Evolutionary conservation across 2,888 invertebrate species (phyloP).

Genomic region (Alsophila aescularia): DNA sequence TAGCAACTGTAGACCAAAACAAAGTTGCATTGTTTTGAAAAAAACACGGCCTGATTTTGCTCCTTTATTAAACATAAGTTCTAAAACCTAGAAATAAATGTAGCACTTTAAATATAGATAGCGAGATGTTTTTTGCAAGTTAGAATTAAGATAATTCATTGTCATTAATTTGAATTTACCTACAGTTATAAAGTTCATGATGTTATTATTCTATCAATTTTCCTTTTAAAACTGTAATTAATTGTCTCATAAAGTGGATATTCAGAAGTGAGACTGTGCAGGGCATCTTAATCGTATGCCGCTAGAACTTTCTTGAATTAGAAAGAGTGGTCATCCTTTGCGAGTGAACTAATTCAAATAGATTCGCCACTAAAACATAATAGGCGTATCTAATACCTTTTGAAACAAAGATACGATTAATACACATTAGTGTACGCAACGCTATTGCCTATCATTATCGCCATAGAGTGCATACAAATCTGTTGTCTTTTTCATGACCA

Average conservation of each 20-base stretch:
- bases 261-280: too few species aligned
- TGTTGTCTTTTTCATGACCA: background rate
- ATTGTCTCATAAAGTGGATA: background rate
- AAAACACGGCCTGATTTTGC: background rate
- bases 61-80: background rate
- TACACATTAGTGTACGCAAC: background rate
- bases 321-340: too few species aligned
- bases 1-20: background rate
- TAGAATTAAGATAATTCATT: background rate
- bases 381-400: background rate
- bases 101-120: background rate
- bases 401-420: background rate
- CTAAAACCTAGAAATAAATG: background rate
- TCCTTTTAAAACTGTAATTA: too few species aligned
- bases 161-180: background rate
- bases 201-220: too few species aligned
- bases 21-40: constrained; percentile 4
- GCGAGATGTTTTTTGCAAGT: background rate
- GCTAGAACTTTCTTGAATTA: too few species aligned
- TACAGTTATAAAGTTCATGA: background rate
- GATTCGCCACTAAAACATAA: background rate
- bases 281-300: too few species aligned
- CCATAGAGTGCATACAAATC: background rate
- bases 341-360: background rate
- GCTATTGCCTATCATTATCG: background rate